Base-by-base conservation (phyloP, 2,797 vertebrate species). In the Oreochromis mossambicus region DNA sequence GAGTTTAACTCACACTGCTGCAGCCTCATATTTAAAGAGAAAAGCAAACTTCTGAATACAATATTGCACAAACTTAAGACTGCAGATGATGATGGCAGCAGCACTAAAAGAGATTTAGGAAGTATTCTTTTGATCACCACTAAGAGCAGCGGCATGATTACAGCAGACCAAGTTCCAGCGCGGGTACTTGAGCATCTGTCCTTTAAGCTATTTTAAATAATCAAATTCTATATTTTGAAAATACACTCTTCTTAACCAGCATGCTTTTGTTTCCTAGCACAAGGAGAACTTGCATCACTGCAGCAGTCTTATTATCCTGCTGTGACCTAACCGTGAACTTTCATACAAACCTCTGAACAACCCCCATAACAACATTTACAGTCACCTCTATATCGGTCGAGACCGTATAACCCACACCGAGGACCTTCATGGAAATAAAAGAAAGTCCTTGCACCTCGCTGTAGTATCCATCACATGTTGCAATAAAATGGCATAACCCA, bases 351-450 rank as follows among this genome's bases (percentile, higher is more conserved):
- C 91, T 82, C 86, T 51, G 21, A 12, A 24, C n/a, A 21, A 92
- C 79, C 85, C 70, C 80, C 51, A 75, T 91, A 85, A 87, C 85
- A 83, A 77, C 86, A 63, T 92, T 91, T 89, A 88, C 84, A 82
- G 83, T 83, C 36, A 4, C 55, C n/a, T 15, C 83, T 77, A n/a
- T 87, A 86, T 83, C 2, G 1, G 56, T 2, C 41, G 24, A 66
- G 81, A 68, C 52, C 21, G 56, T 79, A 81, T 19, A 77, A 56
- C 80, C 78, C 52, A 5, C 17, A 4, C 58, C 34, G 68, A 54
- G 80, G 89, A 91, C 93, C 92, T 92, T 90, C 46, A 2, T 11
- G 79, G 68, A 70, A 84, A 91, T 87, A 83, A 83, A 91, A 87
- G 38, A 80, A 83, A 89, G 81, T 83, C 86, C 85, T 92, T 88